Conservation (phyloP, 2,888 invertebrate species). For the Drosophila pegasa region DNA sequence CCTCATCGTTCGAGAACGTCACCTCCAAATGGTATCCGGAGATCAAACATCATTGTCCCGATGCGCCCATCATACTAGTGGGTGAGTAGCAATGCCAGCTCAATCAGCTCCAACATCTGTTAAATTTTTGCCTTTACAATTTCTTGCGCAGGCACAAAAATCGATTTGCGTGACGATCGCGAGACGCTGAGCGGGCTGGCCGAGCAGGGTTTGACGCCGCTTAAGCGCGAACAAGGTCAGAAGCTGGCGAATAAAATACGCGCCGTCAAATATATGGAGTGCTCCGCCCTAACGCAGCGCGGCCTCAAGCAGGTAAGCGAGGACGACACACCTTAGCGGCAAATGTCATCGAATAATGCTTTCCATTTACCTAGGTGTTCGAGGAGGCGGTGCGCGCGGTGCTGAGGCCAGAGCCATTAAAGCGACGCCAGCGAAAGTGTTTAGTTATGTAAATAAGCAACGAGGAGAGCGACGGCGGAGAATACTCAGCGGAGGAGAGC, state of each 20-base stretch:
- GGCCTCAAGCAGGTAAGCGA: constrained; percentile 93
- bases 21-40: constrained; percentile 99
- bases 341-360: constrained; percentile 5
- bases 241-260: constrained; percentile 99
- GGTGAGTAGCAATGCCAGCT: constrained; percentile 87
- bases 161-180: constrained; percentile 98
- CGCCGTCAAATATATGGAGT: constrained; percentile 99
- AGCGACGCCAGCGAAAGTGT: constrained; percentile 97
- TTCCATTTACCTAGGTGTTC: constrained; percentile 90
- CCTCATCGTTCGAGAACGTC: constrained; percentile 99
- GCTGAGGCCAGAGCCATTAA: constrained; percentile 97
- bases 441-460: constrained; percentile 88
- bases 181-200: constrained; percentile 96
- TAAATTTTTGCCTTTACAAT: background rate
- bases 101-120: background rate
- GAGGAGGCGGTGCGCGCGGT: constrained; percentile 99
- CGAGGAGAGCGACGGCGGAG: constrained; percentile 27
- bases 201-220: constrained; percentile 97
- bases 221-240: constrained; percentile 98
- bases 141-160: constrained; percentile 93
- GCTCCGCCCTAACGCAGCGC: constrained; percentile 99
- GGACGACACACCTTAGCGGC: constrained; percentile 32
- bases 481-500: constrained; percentile 42
- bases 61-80: constrained; percentile 99
- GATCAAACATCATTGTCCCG: constrained; percentile 99